Evolutionary conservation across 2,113 vertebrate species (phyloP).

Genomic region (Dicrurus megarhynchus): DNA sequence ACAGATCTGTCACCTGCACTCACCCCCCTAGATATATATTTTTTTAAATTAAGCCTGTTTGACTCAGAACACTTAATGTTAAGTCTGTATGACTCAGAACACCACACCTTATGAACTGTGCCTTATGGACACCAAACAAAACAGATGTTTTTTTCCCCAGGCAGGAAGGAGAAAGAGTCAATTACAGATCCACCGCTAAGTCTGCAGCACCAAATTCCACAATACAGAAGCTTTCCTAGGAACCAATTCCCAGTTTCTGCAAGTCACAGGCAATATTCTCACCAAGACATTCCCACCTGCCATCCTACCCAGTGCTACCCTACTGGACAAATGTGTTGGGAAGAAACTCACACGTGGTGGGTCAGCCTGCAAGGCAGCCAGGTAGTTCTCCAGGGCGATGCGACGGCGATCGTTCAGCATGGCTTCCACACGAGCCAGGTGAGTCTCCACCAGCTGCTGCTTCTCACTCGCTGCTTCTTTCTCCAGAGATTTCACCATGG

Average conservation of each 20-base stretch:
- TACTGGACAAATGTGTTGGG: rapidly evolving
- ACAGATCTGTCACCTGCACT: background rate
- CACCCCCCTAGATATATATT: background rate
- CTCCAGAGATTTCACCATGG: slow-evolving; percentile 94
- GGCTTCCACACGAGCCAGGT: slow-evolving; percentile 94
- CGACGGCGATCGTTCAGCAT: slow-evolving; percentile 94
- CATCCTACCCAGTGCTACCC: too few species aligned
- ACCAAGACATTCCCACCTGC: background rate
- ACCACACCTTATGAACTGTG: background rate
- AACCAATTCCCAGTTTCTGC: background rate
- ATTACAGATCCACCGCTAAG: background rate
- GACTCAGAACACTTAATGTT: background rate
- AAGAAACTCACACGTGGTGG: slow-evolving; percentile 80
- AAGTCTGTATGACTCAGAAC: background rate
- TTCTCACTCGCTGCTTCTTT: slow-evolving; percentile 97
- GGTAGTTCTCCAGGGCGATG: slow-evolving; percentile 92
- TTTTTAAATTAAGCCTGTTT: background rate
- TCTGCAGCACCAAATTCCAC: background rate
- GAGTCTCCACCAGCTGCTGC: slow-evolving; percentile 97
- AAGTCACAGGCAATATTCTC: background rate
- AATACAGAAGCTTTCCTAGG: background rate
- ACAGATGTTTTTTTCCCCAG: background rate
- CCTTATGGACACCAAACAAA: background rate
- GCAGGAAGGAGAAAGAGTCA: background rate
- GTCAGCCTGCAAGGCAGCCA: slow-evolving; percentile 91